Conservation (phyloP, 2,113 vertebrate species). For the Bettongia penicillata region DNA sequence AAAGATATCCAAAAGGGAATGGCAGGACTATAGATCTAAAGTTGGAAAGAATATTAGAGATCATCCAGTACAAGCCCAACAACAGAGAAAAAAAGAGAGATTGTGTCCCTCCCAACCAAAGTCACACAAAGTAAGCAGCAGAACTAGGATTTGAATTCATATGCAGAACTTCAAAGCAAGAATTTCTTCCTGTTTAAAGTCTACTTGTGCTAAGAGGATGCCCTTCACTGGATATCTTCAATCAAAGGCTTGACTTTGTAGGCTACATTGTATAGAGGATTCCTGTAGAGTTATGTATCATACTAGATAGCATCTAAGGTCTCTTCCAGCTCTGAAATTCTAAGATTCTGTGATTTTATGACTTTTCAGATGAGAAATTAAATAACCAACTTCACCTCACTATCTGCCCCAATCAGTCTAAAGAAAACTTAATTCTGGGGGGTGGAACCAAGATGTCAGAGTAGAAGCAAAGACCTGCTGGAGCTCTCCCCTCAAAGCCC, state of each 20-base stretch:
- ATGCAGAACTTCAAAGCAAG: neutral
- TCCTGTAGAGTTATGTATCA: neutral
- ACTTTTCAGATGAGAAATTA: constrained; percentile 20
- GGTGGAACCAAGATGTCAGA: too few species aligned
- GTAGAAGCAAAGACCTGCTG: too few species aligned
- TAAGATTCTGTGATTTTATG: neutral
- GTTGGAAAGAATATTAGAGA: neutral
- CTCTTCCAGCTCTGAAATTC: neutral
- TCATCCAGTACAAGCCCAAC: neutral
- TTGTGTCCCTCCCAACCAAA: rapidly evolving
- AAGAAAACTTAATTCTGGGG: neutral
- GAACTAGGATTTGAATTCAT: neutral
- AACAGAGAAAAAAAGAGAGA: neutral
- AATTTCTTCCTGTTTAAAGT: neutral
- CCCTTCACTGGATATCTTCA: neutral
- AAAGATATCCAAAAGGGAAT: neutral
- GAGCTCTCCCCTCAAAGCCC: too few species aligned
- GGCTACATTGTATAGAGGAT: neutral
- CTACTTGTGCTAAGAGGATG: neutral
- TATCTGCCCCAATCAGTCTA: neutral
- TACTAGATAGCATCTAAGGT: neutral
- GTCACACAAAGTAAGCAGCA: neutral
- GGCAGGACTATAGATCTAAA: neutral
- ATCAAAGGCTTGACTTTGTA: neutral
- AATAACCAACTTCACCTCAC: neutral